Base-by-base conservation (phyloP, 2,113 vertebrate species). In the Callopanchax toddi region DNA sequence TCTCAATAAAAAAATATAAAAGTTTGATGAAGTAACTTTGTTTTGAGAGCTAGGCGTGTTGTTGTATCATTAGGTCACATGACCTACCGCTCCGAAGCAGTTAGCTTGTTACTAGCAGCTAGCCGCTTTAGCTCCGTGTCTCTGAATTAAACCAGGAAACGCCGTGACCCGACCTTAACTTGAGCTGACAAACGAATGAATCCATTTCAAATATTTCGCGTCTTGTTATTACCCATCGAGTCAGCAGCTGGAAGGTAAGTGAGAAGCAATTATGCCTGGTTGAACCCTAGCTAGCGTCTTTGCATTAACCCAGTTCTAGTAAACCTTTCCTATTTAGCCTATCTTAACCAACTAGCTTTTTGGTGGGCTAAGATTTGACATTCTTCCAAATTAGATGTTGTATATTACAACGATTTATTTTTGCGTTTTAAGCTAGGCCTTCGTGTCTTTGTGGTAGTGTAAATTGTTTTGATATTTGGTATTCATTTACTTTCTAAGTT, bases 81-180 rank as follows among this genome's bases (percentile, higher is more conserved):
- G 88, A 89, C 16, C 79, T 32, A 34, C 4, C 60, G 11, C 18
- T 5, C n/a, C n/a, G 22, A 7, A 2, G 46, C 34, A 45, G 59
- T 71, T 85, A 57, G 82, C 84, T 44, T 60, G 64, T 74, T 74
- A 76, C 69, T 76, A 81, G 76, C 62, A 23, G 63, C 53, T 86
- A 81, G 65, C 71, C 9, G 50, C 32, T 49, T 61, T 84, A 74
- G 67, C 74, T 37, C 43, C 11, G n/a, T n/a, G n/a, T n/a, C n/a
- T n/a, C 11, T 9, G 60, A 64, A 36, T 58, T 42, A 12, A 72
- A 42, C 42, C 79, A 84, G 83, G 84, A 87, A 87, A 74, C 58
- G 16, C 34, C 44, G 54, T n/a, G 29, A 53, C 37, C 44, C 64
- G 58, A 49, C 60, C 60, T 61, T 67, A 46, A 36, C 4, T 50